Conservation (phyloP, 2,888 invertebrate species). For the Synanthedon myopaeformis region DNA sequence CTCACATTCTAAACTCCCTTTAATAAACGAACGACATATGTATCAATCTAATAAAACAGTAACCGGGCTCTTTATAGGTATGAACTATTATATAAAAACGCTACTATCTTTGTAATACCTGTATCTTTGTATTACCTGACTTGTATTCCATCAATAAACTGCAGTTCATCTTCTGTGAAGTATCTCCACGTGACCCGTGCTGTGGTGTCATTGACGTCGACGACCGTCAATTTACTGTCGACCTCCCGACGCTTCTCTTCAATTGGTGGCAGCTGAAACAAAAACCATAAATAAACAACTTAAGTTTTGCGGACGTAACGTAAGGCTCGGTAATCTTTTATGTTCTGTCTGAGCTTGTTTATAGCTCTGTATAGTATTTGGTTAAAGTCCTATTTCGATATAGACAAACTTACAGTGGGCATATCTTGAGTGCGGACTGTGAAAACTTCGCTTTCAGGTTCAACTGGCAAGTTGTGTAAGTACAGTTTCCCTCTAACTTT, state of each 20-base stretch:
- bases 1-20: background rate
- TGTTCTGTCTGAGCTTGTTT: no score
- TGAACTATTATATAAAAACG: background rate
- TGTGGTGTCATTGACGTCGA: conserved; percentile 83
- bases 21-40: background rate
- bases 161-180: conserved; percentile 82
- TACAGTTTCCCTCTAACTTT: conserved; percentile 85
- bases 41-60: background rate
- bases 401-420: conserved; percentile 29
- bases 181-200: conserved; percentile 85
- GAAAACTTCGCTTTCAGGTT: conserved; percentile 82
- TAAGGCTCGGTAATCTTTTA: background rate
- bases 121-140: conserved; percentile 49
- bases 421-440: conserved; percentile 77
- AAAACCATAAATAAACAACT: background rate
- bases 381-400: no score
- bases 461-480: conserved; percentile 80
- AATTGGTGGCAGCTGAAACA: conserved; percentile 18
- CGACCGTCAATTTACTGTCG: conserved; percentile 79
- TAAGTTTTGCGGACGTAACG: background rate
- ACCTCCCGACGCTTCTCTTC: conserved; percentile 67
- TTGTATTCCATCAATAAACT: conserved; percentile 90
- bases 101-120: background rate
- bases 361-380: background rate
- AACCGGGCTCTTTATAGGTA: background rate